A percentile compares a stretch with the other conserved stretches of the same genome.
These are phyloP conservation scores for Chiloscyllium plagiosum DNA, from an alignment of 2,113 vertebrate genomes.

Conservation along the genomic window DNA sequence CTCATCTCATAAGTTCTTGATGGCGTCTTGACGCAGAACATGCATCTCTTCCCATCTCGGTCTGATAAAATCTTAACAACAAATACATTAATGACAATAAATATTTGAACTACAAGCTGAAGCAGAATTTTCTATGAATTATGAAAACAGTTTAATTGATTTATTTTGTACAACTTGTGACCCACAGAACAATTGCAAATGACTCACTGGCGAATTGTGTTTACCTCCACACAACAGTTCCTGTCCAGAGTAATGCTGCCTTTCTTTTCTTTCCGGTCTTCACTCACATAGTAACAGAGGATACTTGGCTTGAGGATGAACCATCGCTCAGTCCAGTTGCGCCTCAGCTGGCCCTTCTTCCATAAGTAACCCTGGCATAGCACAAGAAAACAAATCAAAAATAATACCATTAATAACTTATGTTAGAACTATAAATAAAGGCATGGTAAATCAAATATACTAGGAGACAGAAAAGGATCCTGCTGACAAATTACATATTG, in stretches of 20 bases:
- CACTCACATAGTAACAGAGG: constrained; percentile 76
- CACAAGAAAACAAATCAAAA: fast-evolving
- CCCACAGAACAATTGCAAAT: no score
- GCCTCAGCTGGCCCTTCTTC: constrained; percentile 86
- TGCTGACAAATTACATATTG: no score
- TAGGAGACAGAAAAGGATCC: not conserved
- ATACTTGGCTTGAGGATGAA: constrained; percentile 80
- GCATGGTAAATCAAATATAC: not conserved
- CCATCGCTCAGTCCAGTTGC: constrained; percentile 92
- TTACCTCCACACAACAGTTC: constrained; percentile 89
- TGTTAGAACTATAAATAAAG: not conserved
- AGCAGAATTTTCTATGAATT: not conserved
- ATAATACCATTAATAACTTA: not conserved
- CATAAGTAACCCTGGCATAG: constrained; percentile 79
- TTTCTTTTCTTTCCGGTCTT: constrained; percentile 83
- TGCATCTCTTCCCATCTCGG: constrained; percentile 86
- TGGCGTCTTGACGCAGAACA: constrained; percentile 89
- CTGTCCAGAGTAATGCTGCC: constrained; percentile 75
- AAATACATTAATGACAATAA: not conserved
- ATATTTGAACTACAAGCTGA: not conserved
- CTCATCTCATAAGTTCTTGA: constrained; percentile 92
- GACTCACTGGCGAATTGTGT: not conserved
- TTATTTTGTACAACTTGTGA: not conserved
- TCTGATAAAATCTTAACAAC: constrained; percentile 73
- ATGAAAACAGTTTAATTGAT: no score